Conservation (phyloP, 92 coral and sea anemone species). For the Actinostola sp. region DNA sequence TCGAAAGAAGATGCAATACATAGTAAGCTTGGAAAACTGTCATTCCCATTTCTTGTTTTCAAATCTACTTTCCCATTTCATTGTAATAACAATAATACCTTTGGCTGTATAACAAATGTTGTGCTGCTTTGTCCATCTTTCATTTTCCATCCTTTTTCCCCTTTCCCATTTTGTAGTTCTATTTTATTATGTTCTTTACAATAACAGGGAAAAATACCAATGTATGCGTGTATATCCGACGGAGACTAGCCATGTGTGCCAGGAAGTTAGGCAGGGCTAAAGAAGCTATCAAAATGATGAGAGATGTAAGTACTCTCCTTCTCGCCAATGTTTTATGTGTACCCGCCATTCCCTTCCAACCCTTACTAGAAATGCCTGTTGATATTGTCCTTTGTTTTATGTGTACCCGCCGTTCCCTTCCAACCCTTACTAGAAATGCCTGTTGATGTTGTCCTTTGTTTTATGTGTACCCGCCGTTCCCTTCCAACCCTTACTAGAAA, state of each 20-base stretch:
- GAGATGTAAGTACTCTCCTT: conserved; percentile 74
- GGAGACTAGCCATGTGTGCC: conserved; percentile 98
- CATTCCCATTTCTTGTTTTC: not conserved
- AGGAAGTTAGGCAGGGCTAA: conserved; percentile 90
- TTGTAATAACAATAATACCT: too few species aligned
- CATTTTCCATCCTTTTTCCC: too few species aligned
- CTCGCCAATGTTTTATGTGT: not conserved
- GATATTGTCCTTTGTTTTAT: too few species aligned
- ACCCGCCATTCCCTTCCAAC: too few species aligned
- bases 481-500: too few species aligned
- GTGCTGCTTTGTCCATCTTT: too few species aligned
- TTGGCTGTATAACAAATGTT: too few species aligned
- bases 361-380: too few species aligned
- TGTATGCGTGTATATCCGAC: conserved; percentile 88
- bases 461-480: too few species aligned
- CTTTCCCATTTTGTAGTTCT: not conserved
- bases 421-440: too few species aligned
- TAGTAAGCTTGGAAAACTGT: conserved; percentile 69
- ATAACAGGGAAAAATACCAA: conserved; percentile 90
- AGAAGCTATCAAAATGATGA: conserved; percentile 98
- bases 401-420: too few species aligned
- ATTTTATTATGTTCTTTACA: conserved; percentile 2
- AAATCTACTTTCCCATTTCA: not conserved
- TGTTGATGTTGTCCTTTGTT: too few species aligned
- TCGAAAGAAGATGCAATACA: conserved; percentile 90